Percentiles rank a stretch among this genome's conserved stretches.
These are phyloP conservation scores for Galago senegalensis DNA, from an alignment of 2,797 vertebrate genomes.

Conservation along the genomic window DNA sequence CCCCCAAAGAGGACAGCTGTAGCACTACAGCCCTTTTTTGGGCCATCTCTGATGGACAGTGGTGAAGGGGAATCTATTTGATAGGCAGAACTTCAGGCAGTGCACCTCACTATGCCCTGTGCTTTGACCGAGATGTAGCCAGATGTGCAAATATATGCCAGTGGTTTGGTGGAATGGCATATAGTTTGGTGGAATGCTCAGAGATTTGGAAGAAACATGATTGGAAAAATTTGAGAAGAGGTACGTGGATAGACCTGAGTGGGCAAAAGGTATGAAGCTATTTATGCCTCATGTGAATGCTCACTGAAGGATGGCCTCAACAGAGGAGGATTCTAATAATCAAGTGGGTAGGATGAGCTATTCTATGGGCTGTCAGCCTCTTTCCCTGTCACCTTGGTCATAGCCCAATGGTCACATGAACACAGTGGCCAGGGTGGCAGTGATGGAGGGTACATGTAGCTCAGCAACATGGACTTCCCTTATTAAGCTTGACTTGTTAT, in stretches of 20 bases:
- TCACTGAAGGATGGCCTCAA: background rate
- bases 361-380: background rate
- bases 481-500: background rate
- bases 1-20: background rate
- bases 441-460: background rate
- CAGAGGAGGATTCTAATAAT: background rate
- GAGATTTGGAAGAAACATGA: background rate
- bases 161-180: background rate
- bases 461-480: background rate
- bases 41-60: background rate
- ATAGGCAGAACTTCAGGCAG: background rate
- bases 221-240: background rate
- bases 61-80: background rate
- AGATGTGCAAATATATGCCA: background rate
- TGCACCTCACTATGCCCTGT: background rate
- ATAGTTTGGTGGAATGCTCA: background rate
- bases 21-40: background rate
- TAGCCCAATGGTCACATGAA: background rate
- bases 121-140: background rate
- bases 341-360: background rate
- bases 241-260: background rate
- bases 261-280: background rate
- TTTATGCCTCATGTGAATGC: background rate
- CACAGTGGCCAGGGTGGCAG: background rate
- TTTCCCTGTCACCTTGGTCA: background rate